Conservation (phyloP, 1,140 invertebrate species). For the Euura lappo region DNA sequence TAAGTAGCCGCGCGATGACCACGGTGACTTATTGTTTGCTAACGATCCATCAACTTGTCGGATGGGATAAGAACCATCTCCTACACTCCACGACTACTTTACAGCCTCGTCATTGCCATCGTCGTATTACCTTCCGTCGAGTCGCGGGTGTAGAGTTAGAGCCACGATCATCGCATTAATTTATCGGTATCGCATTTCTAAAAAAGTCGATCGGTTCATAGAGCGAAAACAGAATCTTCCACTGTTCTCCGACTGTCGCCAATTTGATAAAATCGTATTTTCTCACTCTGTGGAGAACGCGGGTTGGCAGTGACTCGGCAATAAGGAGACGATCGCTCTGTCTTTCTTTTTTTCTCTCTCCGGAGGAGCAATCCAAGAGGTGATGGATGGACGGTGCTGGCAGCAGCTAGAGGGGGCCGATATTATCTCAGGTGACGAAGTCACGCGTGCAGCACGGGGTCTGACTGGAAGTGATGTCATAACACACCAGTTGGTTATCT, state of each 20-base stretch:
- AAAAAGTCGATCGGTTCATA: too few species aligned
- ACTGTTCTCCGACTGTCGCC: too few species aligned
- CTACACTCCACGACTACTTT: neutral
- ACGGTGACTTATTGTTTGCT: slow-evolving; percentile 35
- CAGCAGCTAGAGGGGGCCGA: slow-evolving; percentile 16
- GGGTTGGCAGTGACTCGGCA: too few species aligned
- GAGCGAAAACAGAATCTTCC: too few species aligned
- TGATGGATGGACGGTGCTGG: slow-evolving; percentile 32
- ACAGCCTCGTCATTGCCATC: slow-evolving; percentile 5
- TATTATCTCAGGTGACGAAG: slow-evolving; percentile 45
- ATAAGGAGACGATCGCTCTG: too few species aligned
- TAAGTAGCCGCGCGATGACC: slow-evolving; percentile 29
- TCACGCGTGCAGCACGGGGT: slow-evolving; percentile 27
- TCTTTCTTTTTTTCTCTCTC: too few species aligned
- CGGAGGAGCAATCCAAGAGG: slow-evolving; percentile 13
- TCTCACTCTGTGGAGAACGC: too few species aligned
- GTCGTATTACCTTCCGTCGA: neutral
- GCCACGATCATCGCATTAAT: too few species aligned
- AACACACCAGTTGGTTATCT: slow-evolving; percentile 3
- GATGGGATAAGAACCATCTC: slow-evolving; percentile 25
- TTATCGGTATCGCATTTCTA: too few species aligned
- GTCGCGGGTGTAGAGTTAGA: too few species aligned
- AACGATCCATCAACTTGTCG: slow-evolving; percentile 36
- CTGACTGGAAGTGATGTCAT: neutral
- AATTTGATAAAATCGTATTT: too few species aligned